Evolutionary conservation across 2,888 invertebrate species (phyloP).

Genomic region (Drosophila silvestris): DNA sequence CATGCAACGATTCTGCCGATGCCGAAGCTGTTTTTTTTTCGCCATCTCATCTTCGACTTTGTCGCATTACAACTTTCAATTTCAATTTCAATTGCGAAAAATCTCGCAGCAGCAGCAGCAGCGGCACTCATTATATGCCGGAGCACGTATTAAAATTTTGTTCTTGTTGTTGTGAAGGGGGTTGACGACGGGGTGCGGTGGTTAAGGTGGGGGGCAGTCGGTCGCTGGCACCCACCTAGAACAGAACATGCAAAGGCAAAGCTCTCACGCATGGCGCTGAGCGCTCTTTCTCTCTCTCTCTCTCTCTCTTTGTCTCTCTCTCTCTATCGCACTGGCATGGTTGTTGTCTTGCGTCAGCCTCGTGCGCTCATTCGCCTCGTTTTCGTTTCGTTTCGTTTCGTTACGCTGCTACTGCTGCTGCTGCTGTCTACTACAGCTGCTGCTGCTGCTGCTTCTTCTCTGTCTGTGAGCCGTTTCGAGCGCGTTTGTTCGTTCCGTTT

Average conservation of each 20-base stretch:
- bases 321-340: slow-evolving; percentile 6
- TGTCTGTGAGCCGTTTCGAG: slow-evolving; percentile 48
- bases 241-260: slow-evolving; percentile 47
- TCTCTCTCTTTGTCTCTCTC: slow-evolving; percentile 7
- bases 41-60: slow-evolving; percentile 6
- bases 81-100: slow-evolving; percentile 77
- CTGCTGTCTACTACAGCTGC: slow-evolving; percentile 27
- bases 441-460: slow-evolving; percentile 45
- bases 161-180: slow-evolving; percentile 1
- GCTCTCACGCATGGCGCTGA: slow-evolving; percentile 60
- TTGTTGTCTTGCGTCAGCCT: slow-evolving; percentile 40
- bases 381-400: slow-evolving; percentile 61
- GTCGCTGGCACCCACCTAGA: slow-evolving; percentile 43
- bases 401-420: slow-evolving; percentile 40
- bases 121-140: slow-evolving; percentile 54
- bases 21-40: slow-evolving; percentile 3
- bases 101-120: slow-evolving; percentile 5
- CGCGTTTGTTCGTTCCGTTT: slow-evolving; percentile 58
- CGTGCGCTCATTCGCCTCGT: slow-evolving; percentile 55
- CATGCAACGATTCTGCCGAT: slow-evolving; percentile 30
- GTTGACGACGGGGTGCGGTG: neutral
- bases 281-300: slow-evolving; percentile 13
- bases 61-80: slow-evolving; percentile 73
- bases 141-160: slow-evolving; percentile 38
- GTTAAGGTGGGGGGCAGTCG: neutral